Evolutionary conservation across 1,140 invertebrate genomes (phyloP).

Genomic region (Caenorhabditis inopinata): DNA sequence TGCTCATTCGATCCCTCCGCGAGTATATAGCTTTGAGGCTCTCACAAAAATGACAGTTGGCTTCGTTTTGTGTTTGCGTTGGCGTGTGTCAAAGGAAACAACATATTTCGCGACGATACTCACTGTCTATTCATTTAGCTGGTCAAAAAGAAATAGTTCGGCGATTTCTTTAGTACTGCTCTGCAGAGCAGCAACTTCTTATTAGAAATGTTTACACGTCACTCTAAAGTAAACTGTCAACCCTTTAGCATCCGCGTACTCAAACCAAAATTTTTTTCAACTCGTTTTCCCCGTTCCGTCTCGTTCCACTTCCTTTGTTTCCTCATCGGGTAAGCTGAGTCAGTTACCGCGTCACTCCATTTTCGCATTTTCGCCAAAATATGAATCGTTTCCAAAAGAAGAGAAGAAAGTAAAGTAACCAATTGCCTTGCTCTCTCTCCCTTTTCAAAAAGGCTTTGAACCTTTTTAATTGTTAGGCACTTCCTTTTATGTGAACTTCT

Average conservation of each 20-base stretch:
- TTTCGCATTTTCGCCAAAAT: neutral
- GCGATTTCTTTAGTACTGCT: conserved; percentile 9
- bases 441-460: neutral
- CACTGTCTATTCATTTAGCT: neutral
- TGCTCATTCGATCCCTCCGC: neutral
- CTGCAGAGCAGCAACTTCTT: neutral
- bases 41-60: conserved; percentile 24
- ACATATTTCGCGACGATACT: conserved; percentile 21
- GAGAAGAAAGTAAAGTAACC: no score
- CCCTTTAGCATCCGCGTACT: no score
- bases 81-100: conserved; percentile 15
- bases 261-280: no score
- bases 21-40: neutral
- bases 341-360: neutral
- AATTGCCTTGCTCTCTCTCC: neutral
- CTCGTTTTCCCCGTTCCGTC: neutral
- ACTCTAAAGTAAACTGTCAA: conserved; percentile 24
- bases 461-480: neutral
- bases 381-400: neutral
- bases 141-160: neutral
- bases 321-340: neutral
- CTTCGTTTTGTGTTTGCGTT: conserved; percentile 24
- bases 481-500: neutral
- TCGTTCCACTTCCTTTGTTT: neutral
- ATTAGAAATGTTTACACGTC: conserved; percentile 29